Base-by-base conservation (phyloP, 1,140 invertebrate genomes). In the Pissodes strobi region DNA sequence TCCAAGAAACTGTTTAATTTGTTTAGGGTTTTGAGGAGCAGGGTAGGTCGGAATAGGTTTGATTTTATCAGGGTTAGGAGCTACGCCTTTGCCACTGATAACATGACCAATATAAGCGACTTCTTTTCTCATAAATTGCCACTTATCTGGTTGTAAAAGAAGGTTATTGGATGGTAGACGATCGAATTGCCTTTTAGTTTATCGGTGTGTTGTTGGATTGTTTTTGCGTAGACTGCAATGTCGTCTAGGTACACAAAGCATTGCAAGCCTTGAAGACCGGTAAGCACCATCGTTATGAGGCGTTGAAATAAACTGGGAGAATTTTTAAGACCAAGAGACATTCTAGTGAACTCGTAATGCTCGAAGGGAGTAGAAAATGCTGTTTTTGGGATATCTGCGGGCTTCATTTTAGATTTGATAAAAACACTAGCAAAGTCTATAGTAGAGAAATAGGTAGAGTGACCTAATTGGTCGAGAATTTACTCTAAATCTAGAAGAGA, bases 401-500 rank as follows among this genome's bases (percentile, higher is more conserved):
- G 55, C 67, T 46, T n/a, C 56, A 77, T 69, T 59, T 69, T 9
- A 39, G 77, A 71, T 71, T 85, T 82, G 69, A 78, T 81, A 70
- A 81, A 86, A 5, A 84, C 84, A 17, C 70, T 74, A 0, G 71
- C 72, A 22, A 83, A 59, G 71, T 80, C 79, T 6, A 79, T 27
- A 0, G 75, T 76, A 1, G 73, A 71, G 39, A 80, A 77, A 48
- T 76, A 79, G 27, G 70, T 34, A 2, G 74, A 68, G 1, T 78
- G 72, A 1, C 77, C 77, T 27, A 85, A 60, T 41, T 77, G 69
- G 58, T 84, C 78, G 43, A 86, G 65, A 3, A 79, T 76, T 9
- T 81, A 78, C 21, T 78, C 75, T 2, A 62, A 73, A 46, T 82
- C 77, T 0, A 84, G 83, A 5, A 87, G 45, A 0, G 84, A 83